A percentile compares a stretch with the other conserved stretches of the same genome.
These are phyloP conservation scores for Geotrupes spiniger DNA, from an alignment of 2,888 invertebrate species.

Conservation along the genomic window DNA sequence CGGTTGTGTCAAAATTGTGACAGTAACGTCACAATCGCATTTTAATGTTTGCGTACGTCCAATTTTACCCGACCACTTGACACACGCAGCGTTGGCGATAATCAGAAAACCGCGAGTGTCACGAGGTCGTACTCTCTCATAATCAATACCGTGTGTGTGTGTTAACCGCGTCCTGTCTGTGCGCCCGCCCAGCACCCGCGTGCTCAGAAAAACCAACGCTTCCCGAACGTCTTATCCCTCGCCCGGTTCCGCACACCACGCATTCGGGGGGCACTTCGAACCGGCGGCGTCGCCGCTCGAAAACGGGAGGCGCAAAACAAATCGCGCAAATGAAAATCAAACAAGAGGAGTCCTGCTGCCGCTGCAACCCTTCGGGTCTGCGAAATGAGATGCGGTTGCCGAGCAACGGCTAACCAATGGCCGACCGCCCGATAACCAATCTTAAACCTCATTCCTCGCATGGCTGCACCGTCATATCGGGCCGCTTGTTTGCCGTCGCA, in stretches of 20 bases:
- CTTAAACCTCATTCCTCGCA: conserved; percentile 51
- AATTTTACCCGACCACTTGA: no score
- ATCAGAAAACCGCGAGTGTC: conserved; percentile 29
- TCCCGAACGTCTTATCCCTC: no score
- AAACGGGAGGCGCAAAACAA: conserved; percentile 29
- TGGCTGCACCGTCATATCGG: conserved; percentile 45
- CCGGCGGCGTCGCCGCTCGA: conserved; percentile 6
- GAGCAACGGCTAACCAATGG: conserved; percentile 47
- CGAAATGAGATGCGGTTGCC: conserved; percentile 37
- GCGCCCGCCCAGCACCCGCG: no score
- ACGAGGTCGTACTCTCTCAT: conserved; percentile 28
- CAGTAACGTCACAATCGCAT: no score
- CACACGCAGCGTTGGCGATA: no score
- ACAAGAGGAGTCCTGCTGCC: conserved; percentile 34
- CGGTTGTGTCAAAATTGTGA: no score
- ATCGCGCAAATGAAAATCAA: conserved; percentile 42
- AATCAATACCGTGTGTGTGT: conserved; percentile 26
- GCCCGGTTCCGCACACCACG: conserved; percentile 1
- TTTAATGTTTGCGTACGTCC: no score
- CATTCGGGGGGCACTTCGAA: conserved; percentile 28
- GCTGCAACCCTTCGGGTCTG: conserved; percentile 24
- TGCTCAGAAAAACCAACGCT: no score
- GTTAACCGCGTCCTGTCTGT: not conserved
- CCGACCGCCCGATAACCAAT: conserved; percentile 50
- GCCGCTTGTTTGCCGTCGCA: conserved; percentile 37